Percentiles rank a stretch among this genome's conserved stretches.
phyloP scores from a whole-genome alignment of 2,888 invertebrate species.

The Helicoverpa assulta region DNA sequence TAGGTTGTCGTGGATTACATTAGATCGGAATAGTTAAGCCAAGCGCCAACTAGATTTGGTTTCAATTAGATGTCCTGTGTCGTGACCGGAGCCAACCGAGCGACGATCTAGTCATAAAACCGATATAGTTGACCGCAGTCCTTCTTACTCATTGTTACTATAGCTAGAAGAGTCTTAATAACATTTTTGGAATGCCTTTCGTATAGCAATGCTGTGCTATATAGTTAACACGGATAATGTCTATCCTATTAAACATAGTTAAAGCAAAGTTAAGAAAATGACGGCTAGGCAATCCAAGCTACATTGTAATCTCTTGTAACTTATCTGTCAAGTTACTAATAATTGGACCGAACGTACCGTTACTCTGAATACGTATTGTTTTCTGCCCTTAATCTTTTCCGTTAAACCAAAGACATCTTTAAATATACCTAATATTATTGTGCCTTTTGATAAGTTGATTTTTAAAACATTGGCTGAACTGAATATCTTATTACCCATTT shows the following conservation, averaged over 20 bases:
- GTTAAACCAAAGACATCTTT: not conserved
- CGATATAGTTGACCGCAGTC: slow-evolving; percentile 43
- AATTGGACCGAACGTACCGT: slow-evolving; percentile 8
- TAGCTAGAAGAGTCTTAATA: slow-evolving; percentile 25
- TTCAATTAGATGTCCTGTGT: slow-evolving; percentile 74
- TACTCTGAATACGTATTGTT: slow-evolving; percentile 4
- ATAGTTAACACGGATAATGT: slow-evolving; percentile 47
- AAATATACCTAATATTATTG: not conserved
- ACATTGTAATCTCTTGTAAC: slow-evolving; percentile 40
- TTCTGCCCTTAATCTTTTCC: not conserved
- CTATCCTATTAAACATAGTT: slow-evolving; percentile 43
- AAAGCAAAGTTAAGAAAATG: slow-evolving; percentile 42
- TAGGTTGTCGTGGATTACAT: slow-evolving; percentile 28
- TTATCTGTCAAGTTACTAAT: slow-evolving; percentile 36
- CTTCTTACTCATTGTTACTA: slow-evolving; percentile 36
- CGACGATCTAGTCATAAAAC: slow-evolving; percentile 45
- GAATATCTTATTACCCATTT: too few relatives aligned
- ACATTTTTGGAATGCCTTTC: slow-evolving; percentile 37
- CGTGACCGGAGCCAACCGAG: slow-evolving; percentile 56
- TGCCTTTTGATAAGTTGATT: too few relatives aligned
- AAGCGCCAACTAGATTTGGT: slow-evolving; percentile 66
- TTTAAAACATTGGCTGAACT: too few relatives aligned
- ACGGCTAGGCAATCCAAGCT: slow-evolving; percentile 36
- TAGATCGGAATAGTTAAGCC: slow-evolving; percentile 56
- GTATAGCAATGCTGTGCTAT: slow-evolving; percentile 23